A percentile compares a stretch with the other conserved stretches of the same genome.
Conservation (phyloP, 2,113 vertebrate species). For the cattle (Bos taurus) region DNA sequence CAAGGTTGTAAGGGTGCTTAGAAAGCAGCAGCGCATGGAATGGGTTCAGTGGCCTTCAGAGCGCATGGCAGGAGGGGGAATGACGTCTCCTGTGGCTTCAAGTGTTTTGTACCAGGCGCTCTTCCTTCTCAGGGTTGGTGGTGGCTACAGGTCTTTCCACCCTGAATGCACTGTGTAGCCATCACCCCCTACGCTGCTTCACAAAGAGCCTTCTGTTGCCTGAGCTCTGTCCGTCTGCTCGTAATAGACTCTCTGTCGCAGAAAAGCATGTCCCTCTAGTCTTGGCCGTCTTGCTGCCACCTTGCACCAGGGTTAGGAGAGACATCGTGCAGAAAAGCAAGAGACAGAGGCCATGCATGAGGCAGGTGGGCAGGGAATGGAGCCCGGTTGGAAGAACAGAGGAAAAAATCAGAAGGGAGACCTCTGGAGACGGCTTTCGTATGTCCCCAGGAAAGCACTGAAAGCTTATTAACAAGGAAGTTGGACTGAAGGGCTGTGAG, state of each 20-base stretch:
- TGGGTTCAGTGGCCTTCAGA: neutral
- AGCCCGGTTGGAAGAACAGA: neutral
- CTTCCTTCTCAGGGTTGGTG: neutral
- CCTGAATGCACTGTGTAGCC: neutral
- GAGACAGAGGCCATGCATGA: neutral
- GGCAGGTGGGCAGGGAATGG: neutral
- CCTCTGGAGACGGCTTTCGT: neutral
- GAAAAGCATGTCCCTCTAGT: neutral
- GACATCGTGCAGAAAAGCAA: neutral
- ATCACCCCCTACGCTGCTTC: neutral
- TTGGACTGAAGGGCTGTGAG: neutral
- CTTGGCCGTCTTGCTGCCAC: neutral
- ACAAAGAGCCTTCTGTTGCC: neutral
- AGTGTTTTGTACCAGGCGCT: neutral
- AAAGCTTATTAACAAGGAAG: neutral
- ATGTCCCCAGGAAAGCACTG: neutral
- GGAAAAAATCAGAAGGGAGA: neutral
- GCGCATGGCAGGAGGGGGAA: neutral
- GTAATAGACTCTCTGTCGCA: neutral
- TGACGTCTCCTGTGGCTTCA: neutral
- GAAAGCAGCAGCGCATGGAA: neutral
- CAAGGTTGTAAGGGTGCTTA: neutral
- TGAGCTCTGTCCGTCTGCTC: neutral
- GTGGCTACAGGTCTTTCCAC: neutral
- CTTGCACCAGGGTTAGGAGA: neutral